phyloP scores from a whole-genome alignment of 2,888 invertebrate genomes.

The Dicycla oo region DNA sequence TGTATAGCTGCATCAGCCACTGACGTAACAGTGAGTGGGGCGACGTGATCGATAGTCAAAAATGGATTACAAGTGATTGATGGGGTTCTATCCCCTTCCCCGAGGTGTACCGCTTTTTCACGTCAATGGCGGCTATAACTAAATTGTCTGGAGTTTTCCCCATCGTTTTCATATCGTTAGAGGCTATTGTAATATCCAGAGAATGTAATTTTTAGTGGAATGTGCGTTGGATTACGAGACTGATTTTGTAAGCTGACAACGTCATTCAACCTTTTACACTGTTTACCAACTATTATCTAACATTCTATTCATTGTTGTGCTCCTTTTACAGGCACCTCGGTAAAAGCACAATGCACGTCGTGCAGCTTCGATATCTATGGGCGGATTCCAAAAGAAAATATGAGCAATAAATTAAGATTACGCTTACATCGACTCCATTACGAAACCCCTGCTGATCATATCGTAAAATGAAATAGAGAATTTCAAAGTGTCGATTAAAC shows the following conservation, averaged over 20 bases:
- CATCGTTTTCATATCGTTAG: constrained; percentile 16
- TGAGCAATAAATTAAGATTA: constrained; percentile 40
- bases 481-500: constrained; percentile 23
- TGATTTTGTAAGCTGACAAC: constrained; percentile 13
- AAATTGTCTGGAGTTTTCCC: constrained; percentile 38
- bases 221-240: neutral
- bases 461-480: constrained; percentile 37
- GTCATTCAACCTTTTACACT: constrained; percentile 23
- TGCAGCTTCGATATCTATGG: constrained; percentile 31
- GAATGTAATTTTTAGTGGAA: neutral
- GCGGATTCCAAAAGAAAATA: constrained; percentile 43
- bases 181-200: constrained; percentile 13
- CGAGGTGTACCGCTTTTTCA: constrained; percentile 45
- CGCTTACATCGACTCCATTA: constrained; percentile 40
- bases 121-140: constrained; percentile 37
- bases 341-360: constrained; percentile 52
- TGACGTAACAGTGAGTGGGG: constrained; percentile 54
- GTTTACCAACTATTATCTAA: constrained; percentile 35
- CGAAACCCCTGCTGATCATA: constrained; percentile 37
- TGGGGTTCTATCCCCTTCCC: constrained; percentile 66
- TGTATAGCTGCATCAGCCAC: constrained; percentile 24
- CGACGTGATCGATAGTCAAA: constrained; percentile 71
- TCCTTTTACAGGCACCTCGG: constrained; percentile 17
- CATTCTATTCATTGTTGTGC: constrained; percentile 31
- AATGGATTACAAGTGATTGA: constrained; percentile 74